Evolutionary conservation across 1,140 invertebrate species (phyloP).

Genomic region (Hermatobates lingyangjiaoensis): DNA sequence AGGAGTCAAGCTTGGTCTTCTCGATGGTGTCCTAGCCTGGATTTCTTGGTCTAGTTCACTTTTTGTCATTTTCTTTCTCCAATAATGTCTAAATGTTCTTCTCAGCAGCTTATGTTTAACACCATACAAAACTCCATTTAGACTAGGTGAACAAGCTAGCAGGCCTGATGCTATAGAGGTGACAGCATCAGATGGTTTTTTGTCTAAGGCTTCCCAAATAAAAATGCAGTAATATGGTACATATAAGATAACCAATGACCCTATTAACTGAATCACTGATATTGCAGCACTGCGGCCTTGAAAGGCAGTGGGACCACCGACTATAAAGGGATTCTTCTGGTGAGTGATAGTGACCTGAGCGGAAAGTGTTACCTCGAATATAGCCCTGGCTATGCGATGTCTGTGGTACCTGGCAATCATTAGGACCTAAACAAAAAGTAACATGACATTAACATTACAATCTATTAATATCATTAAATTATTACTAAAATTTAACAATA

Average conservation of each 20-base stretch:
- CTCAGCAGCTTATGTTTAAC: slow-evolving; percentile 46
- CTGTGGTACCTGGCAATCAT: slow-evolving; percentile 62
- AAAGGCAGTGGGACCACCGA: slow-evolving; percentile 27
- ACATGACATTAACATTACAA: no score
- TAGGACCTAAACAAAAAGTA: slow-evolving; percentile 32
- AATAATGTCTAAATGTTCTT: slow-evolving; percentile 55
- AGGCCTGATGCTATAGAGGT: slow-evolving; percentile 20
- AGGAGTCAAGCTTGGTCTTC: slow-evolving; percentile 45
- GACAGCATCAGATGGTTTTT: slow-evolving; percentile 6
- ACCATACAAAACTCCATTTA: slow-evolving; percentile 58
- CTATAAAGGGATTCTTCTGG: slow-evolving; percentile 48
- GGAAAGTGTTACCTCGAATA: slow-evolving; percentile 63
- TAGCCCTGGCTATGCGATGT: slow-evolving; percentile 62
- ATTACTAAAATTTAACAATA: no score
- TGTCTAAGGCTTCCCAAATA: slow-evolving; percentile 34
- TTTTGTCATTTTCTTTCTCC: slow-evolving; percentile 59
- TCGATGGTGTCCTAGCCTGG: slow-evolving; percentile 53
- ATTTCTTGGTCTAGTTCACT: slow-evolving; percentile 53
- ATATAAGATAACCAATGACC: slow-evolving; percentile 48
- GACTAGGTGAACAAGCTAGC: slow-evolving; percentile 42
- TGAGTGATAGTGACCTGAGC: slow-evolving; percentile 68
- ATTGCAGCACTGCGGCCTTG: slow-evolving; percentile 42
- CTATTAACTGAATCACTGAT: slow-evolving; percentile 39
- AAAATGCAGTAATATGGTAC: slow-evolving; percentile 50
- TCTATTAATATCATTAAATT: no score